Percentiles rank a stretch among this genome's conserved stretches.
phyloP scores from a whole-genome alignment of 64 coral and sea anemone species.

The Exaiptasia diaphana region DNA sequence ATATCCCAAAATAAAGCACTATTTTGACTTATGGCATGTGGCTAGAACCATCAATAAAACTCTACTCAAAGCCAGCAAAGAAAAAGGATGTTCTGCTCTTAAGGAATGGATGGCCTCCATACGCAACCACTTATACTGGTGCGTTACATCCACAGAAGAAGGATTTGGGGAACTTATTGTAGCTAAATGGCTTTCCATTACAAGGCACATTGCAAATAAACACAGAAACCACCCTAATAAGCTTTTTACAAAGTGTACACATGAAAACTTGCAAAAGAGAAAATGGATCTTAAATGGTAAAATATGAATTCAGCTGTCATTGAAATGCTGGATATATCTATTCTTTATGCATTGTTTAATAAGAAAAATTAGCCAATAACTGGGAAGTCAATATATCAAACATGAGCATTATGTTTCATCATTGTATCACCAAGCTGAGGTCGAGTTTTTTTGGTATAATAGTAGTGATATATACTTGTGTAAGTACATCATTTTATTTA shows the following conservation, averaged over 20 bases:
- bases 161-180: conserved; percentile 17
- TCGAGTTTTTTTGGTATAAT: no score
- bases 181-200: conserved; percentile 36
- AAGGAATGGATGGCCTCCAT: conserved; percentile 2
- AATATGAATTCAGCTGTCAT: no score
- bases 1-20: background rate
- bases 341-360: no score
- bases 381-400: no score
- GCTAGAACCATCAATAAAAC: conserved; percentile 10
- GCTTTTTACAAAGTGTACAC: conserved; percentile 2
- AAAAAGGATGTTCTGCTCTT: conserved; percentile 8
- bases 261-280: background rate
- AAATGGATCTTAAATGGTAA: conserved; percentile 19
- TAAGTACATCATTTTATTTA: no score
- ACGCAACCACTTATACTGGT: conserved; percentile 4
- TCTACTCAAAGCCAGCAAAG: conserved; percentile 17
- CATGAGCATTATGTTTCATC: no score
- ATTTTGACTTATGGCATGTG: conserved; percentile 30
- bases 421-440: no score
- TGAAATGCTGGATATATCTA: no score
- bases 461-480: no score
- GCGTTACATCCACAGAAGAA: conserved; percentile 9
- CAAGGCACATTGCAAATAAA: background rate
- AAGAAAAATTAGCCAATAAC: no score
- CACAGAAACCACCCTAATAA: conserved; percentile 1